phyloP scores from a whole-genome alignment of 2,113 vertebrate species.

The Nibea albiflora region DNA sequence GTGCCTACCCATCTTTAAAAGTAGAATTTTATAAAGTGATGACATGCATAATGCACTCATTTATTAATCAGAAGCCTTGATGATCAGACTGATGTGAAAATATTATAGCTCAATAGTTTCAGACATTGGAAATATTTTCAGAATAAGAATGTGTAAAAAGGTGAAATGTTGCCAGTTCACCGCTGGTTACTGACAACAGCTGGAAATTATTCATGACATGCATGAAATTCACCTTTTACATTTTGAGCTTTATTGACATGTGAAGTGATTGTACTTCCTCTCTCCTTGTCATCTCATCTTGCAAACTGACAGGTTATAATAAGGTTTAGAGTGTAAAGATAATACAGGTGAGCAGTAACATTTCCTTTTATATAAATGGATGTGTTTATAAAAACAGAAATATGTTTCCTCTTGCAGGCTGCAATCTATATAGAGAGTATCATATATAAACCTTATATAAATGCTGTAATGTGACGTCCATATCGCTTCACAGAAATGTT shows the following conservation, averaged over 20 bases:
- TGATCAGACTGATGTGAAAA: not conserved
- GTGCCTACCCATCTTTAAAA: not conserved
- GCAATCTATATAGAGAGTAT: not conserved
- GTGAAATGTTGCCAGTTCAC: conserved; percentile 29
- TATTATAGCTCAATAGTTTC: not conserved
- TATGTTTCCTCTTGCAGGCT: not conserved
- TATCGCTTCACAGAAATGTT: conserved; percentile 45
- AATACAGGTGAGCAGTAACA: not conserved
- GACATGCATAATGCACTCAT: not conserved
- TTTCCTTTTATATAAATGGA: not conserved
- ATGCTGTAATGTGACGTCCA: conserved; percentile 30
- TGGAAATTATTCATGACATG: conserved; percentile 10
- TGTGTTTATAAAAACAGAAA: not conserved
- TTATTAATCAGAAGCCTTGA: not conserved
- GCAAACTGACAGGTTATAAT: conserved; percentile 1
- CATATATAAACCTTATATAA: conserved; percentile 27
- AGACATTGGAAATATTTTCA: not conserved
- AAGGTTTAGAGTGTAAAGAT: not conserved
- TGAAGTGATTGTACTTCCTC: not conserved
- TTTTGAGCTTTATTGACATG: conserved; percentile 8
- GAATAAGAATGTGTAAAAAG: not conserved
- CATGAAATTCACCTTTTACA: not conserved
- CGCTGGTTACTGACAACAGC: not conserved
- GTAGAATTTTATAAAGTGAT: not conserved
- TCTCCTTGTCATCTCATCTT: not conserved